Conservation (phyloP, 2,888 invertebrate species). For the Trissonchulus latispiculum region DNA sequence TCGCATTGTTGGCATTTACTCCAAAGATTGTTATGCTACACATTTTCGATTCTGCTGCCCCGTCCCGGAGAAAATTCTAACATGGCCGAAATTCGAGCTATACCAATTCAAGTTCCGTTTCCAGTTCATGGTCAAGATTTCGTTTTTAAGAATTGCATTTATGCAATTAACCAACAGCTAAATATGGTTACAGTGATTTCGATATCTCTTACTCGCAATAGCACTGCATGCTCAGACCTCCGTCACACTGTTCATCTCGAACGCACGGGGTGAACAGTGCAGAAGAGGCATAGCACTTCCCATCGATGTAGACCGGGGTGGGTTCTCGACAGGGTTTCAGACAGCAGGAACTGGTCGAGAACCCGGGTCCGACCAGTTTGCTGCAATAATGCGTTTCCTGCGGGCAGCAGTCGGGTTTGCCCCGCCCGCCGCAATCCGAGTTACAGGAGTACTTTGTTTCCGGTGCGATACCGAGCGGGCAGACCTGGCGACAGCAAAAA, state of each 20-base stretch:
- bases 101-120: too few species aligned
- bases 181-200: too few species aligned
- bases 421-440: neutral
- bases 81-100: too few species aligned
- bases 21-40: too few species aligned
- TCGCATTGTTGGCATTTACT: too few species aligned
- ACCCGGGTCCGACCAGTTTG: constrained; percentile 7
- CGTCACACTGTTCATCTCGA: constrained; percentile 19
- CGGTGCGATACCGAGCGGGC: constrained; percentile 3
- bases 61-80: too few species aligned
- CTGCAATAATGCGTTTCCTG: constrained; percentile 18
- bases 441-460: neutral
- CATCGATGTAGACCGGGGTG: constrained; percentile 12
- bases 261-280: neutral
- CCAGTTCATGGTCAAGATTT: too few species aligned
- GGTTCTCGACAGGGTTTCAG: constrained; percentile 15
- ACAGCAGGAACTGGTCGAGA: constrained; percentile 8
- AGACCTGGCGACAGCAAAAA: constrained; percentile 8
- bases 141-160: too few species aligned
- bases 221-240: constrained; percentile 19
- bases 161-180: too few species aligned
- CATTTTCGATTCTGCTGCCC: too few species aligned
- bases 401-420: neutral
- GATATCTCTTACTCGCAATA: neutral
- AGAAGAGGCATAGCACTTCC: constrained; percentile 14